Evolutionary conservation across 2,888 invertebrate genomes (phyloP).

Genomic region (Brenthis daphne): DNA sequence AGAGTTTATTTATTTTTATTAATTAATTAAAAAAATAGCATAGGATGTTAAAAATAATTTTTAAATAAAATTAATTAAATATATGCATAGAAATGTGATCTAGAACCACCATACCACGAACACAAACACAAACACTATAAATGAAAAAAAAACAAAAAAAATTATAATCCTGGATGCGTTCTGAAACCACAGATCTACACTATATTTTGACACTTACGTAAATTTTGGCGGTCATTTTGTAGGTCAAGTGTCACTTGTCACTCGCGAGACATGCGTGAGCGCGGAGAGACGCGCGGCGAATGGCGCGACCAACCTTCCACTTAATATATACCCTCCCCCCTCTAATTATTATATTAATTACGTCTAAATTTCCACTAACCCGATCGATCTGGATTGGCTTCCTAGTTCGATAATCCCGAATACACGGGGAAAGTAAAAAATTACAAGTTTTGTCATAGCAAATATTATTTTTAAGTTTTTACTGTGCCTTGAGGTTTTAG

Average conservation of each 20-base stretch:
- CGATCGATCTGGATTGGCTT: slow-evolving; percentile 71
- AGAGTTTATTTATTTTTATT: no score
- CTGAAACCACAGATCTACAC: slow-evolving; percentile 73
- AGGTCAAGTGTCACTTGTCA: slow-evolving; percentile 65
- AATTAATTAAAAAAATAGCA: background rate
- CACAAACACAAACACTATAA: slow-evolving; percentile 40
- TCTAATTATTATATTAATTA: slow-evolving; percentile 77
- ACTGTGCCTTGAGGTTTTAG: no score
- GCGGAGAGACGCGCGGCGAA: slow-evolving; percentile 74
- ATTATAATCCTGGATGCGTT: slow-evolving; percentile 60
- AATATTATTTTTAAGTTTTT: background rate
- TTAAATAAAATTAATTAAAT: slow-evolving; percentile 48
- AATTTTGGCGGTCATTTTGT: slow-evolving; percentile 77
- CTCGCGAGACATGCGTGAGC: slow-evolving; percentile 73
- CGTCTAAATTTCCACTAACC: slow-evolving; percentile 70
- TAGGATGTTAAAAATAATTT: background rate
- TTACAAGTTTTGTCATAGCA: background rate
- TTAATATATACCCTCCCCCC: slow-evolving; percentile 76
- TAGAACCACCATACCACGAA: slow-evolving; percentile 63
- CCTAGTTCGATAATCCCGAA: slow-evolving; percentile 60
- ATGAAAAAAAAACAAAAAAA: slow-evolving; percentile 35
- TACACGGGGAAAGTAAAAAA: slow-evolving; percentile 30
- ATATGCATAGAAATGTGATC: slow-evolving; percentile 69
- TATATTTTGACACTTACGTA: slow-evolving; percentile 78
- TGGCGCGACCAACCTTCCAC: slow-evolving; percentile 57